These are phyloP conservation scores for Hipparchia semele DNA, from an alignment of 2,888 invertebrate species.

Conservation along the genomic window DNA sequence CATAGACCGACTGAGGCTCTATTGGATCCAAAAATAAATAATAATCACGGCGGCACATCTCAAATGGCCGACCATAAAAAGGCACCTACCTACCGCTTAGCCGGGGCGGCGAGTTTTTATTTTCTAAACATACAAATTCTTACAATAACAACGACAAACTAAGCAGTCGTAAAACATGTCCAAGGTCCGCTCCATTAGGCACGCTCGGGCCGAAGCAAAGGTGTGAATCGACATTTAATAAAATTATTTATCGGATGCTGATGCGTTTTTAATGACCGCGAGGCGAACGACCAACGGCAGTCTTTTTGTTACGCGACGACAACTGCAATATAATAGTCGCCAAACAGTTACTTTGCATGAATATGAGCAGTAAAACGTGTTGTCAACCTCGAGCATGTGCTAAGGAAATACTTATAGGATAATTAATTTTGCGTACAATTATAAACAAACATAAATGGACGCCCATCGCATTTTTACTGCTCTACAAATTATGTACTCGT, in stretches of 20 bases:
- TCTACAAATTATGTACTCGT: conserved; percentile 1
- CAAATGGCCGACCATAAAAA: conserved; percentile 33
- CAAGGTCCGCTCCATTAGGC: conserved; percentile 60
- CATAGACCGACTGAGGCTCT: neutral
- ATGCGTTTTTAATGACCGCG: conserved; percentile 76
- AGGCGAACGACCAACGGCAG: conserved; percentile 44
- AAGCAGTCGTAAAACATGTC: conserved; percentile 47
- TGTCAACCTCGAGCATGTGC: conserved; percentile 19
- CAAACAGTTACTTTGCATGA: conserved; percentile 45
- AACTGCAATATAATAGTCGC: conserved; percentile 44
- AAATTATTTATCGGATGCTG: conserved; percentile 73
- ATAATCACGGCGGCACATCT: conserved; percentile 34
- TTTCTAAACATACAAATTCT: conserved; percentile 32
- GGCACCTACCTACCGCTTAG: conserved; percentile 34
- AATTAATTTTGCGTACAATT: conserved; percentile 24
- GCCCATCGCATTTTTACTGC: neutral
- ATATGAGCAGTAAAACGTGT: conserved; percentile 37
- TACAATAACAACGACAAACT: conserved; percentile 42
- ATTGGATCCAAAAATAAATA: conserved; percentile 26
- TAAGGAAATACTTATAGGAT: conserved; percentile 32
- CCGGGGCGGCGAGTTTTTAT: conserved; percentile 25
- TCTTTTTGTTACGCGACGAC: conserved; percentile 43
- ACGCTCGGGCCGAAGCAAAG: conserved; percentile 63
- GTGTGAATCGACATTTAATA: conserved; percentile 80
- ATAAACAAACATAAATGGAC: conserved; percentile 10